Conservation (phyloP, 1,140 invertebrate species). For the Araneus ventricosus region DNA sequence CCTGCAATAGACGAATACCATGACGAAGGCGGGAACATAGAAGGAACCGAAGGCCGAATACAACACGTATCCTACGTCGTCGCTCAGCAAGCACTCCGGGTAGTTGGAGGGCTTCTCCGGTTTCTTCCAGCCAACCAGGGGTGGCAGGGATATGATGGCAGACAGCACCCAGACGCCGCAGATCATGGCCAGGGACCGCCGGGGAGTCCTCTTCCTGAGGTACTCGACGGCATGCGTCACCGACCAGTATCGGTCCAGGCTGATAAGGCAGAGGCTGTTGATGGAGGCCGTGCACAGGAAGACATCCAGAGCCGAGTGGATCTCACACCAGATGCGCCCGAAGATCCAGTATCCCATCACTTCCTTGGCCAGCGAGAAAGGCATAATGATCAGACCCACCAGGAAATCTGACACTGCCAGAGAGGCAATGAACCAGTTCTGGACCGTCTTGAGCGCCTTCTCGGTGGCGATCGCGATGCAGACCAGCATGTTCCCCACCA, state of each 20-base stretch:
- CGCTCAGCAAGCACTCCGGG: slow-evolving; percentile 83
- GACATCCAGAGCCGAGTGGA: slow-evolving; percentile 96
- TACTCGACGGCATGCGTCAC: slow-evolving; percentile 97
- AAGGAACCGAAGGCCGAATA: slow-evolving; percentile 98
- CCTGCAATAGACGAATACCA: slow-evolving; percentile 99
- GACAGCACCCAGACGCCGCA: slow-evolving; percentile 77
- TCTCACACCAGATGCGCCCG: slow-evolving; percentile 92
- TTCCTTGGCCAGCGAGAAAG: slow-evolving; percentile 97
- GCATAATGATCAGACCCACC: slow-evolving; percentile 96
- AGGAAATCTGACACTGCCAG: slow-evolving; percentile 97
- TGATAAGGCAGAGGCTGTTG: slow-evolving; percentile 97
- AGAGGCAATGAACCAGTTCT: slow-evolving; percentile 99
- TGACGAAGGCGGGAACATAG: slow-evolving; percentile 98
- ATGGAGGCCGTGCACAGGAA: slow-evolving; percentile 96
- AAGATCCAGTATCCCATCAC: slow-evolving; percentile 98
- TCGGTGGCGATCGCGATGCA: slow-evolving; percentile 98
- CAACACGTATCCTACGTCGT: slow-evolving; percentile 97
- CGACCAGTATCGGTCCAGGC: slow-evolving; percentile 94
- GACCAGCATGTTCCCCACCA: slow-evolving; percentile 97
- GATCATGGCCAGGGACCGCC: slow-evolving; percentile 94
- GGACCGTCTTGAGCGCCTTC: slow-evolving; percentile 95
- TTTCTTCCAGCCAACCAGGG: slow-evolving; percentile 76
- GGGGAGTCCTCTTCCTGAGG: slow-evolving; percentile 93
- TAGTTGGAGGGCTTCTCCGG: slow-evolving; percentile 68
- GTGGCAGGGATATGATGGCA: slow-evolving; percentile 74